A percentile compares a stretch with the other conserved stretches of the same genome.
Evolutionary conservation across 1,140 invertebrate species (phyloP).

Genomic region (Drosophila nikananu): DNA sequence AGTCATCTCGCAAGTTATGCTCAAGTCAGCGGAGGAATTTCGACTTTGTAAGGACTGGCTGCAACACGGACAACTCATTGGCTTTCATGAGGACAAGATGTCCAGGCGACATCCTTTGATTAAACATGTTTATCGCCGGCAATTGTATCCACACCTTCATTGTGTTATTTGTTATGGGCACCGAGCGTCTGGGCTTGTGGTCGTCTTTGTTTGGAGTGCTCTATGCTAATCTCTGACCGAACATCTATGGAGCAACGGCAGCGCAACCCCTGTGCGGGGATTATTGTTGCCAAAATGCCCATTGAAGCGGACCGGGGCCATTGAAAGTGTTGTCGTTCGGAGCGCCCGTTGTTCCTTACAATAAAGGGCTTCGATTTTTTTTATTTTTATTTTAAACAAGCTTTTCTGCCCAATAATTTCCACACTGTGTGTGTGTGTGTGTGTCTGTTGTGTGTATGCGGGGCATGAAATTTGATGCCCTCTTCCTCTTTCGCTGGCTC

Average conservation of each 20-base stretch:
- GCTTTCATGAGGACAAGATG: slow-evolving; percentile 16
- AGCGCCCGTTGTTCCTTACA: slow-evolving; percentile 50
- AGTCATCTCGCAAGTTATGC: slow-evolving; percentile 3
- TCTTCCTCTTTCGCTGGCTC: slow-evolving; percentile 39
- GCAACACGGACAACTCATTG: slow-evolving; percentile 18
- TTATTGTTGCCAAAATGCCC: slow-evolving; percentile 64
- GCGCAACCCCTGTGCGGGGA: slow-evolving; percentile 44
- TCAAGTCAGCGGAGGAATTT: slow-evolving; percentile 1
- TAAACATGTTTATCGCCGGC: slow-evolving; percentile 52
- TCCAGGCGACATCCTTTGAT: slow-evolving; percentile 41
- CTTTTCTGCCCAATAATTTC: slow-evolving; percentile 67
- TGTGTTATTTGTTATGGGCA: slow-evolving; percentile 68
- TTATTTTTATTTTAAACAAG: slow-evolving; percentile 70
- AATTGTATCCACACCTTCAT: slow-evolving; percentile 57
- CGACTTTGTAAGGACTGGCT: slow-evolving; percentile 3
- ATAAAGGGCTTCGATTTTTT: slow-evolving; percentile 76
- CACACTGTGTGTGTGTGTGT: slow-evolving; percentile 12
- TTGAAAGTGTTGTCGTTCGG: slow-evolving; percentile 73
- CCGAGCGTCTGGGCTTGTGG: slow-evolving; percentile 63
- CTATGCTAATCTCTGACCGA: slow-evolving; percentile 77
- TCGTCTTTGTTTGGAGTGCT: slow-evolving; percentile 65
- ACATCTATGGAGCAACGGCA: slow-evolving; percentile 64
- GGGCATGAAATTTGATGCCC: slow-evolving; percentile 79
- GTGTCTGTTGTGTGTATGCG: slow-evolving; percentile 34
- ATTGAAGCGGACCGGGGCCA: slow-evolving; percentile 60